These are phyloP conservation scores for Cylas formicarius DNA, from an alignment of 1,140 invertebrate species.

Conservation along the genomic window DNA sequence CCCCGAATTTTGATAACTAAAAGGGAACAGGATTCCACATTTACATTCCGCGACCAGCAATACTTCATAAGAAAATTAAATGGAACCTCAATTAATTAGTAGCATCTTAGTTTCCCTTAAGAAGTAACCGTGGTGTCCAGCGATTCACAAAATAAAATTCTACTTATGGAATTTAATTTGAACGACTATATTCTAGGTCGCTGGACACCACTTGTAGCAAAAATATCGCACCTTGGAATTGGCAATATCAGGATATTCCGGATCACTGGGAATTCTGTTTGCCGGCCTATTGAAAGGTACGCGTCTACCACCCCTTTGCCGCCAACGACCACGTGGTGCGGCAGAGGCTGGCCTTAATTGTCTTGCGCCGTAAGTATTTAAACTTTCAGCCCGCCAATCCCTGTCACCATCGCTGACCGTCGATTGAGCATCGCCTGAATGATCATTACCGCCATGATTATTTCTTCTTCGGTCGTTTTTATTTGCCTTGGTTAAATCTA, in stretches of 20 bases:
- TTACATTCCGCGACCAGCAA: constrained; percentile 6
- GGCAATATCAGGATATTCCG: constrained; percentile 43
- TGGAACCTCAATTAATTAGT: too few relatives aligned
- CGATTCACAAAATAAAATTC: too few relatives aligned
- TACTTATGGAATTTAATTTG: too few relatives aligned
- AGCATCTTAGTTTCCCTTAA: too few relatives aligned
- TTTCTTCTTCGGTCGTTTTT: constrained; percentile 27
- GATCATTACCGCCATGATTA: constrained; percentile 7
- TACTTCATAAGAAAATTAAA: too few relatives aligned
- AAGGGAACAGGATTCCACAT: constrained; percentile 11
- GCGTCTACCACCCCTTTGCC: constrained; percentile 35
- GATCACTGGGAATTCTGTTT: constrained; percentile 35
- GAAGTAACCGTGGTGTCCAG: too few relatives aligned
- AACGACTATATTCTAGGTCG: too few relatives aligned
- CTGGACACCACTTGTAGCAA: too few relatives aligned
- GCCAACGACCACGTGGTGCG: constrained; percentile 29
- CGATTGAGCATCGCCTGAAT: constrained; percentile 31
- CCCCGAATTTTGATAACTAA: constrained; percentile 11
- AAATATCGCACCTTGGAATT: constrained; percentile 40
- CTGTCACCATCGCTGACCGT: constrained; percentile 39
- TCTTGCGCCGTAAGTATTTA: constrained; percentile 17
- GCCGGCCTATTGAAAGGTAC: constrained; percentile 26
- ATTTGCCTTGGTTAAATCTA: constrained; percentile 52
- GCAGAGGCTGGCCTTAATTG: constrained; percentile 31
- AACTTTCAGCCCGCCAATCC: constrained; percentile 32